A percentile compares a stretch with the other conserved stretches of the same genome.
Evolutionary conservation across 1,140 invertebrate species (phyloP).

Genomic region (Lucilia sericata): DNA sequence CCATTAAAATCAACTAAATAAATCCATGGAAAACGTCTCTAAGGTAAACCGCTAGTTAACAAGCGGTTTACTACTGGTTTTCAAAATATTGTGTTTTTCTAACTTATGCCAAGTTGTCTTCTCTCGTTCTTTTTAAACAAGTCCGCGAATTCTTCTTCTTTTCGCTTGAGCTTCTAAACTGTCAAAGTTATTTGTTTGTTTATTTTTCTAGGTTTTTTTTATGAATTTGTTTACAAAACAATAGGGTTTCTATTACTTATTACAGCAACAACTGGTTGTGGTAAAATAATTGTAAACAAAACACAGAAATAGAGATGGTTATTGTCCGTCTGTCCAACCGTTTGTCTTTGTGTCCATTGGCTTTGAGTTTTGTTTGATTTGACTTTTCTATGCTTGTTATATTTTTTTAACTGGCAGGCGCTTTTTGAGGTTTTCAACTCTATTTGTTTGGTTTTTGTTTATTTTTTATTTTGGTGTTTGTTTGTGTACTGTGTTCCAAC

Average conservation of each 20-base stretch:
- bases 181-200: not conserved
- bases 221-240: not conserved
- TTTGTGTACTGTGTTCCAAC: too few relatives aligned
- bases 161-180: not conserved
- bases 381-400: not conserved
- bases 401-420: not conserved
- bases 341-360: too few relatives aligned
- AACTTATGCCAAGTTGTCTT: too few relatives aligned
- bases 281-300: too few relatives aligned
- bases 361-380: not conserved
- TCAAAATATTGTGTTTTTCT: too few relatives aligned
- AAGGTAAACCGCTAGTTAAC: constrained; percentile 2
- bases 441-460: not conserved
- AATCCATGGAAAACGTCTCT: not conserved
- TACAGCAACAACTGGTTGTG: not conserved
- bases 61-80: not conserved
- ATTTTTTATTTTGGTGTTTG: not conserved
- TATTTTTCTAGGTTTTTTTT: not conserved
- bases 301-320: too few relatives aligned
- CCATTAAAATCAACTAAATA: too few relatives aligned
- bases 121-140: too few relatives aligned
- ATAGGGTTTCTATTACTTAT: not conserved
- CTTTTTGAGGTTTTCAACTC: not conserved
- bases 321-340: not conserved
- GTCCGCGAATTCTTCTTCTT: not conserved